Percentiles rank a stretch among this genome's conserved stretches.
These are phyloP conservation scores for Eilema sororculum DNA, from an alignment of 2,888 invertebrate species.

Conservation along the genomic window DNA sequence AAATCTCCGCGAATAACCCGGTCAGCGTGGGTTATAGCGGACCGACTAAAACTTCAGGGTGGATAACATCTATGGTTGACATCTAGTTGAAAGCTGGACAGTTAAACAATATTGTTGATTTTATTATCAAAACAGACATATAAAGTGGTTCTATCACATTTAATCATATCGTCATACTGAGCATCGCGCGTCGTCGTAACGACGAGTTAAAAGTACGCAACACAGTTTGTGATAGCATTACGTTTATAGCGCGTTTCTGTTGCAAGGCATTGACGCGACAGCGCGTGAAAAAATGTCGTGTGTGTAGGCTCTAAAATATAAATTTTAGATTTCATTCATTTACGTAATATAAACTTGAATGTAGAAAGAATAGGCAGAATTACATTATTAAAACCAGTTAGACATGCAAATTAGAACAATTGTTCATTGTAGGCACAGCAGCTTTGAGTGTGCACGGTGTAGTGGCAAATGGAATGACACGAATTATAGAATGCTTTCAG, in stretches of 20 bases:
- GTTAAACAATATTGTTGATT: neutral
- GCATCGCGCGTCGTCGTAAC: neutral
- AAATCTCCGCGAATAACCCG: no score
- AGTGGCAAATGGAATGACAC: no score
- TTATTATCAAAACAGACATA: no score
- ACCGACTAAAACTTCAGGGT: no score
- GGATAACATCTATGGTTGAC: no score
- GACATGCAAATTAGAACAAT: neutral
- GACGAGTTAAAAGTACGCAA: neutral
- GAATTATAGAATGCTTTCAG: neutral
- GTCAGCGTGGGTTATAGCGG: no score
- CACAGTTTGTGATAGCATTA: neutral
- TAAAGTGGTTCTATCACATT: no score
- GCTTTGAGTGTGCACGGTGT: neutral
- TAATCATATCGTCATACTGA: no score
- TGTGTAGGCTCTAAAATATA: slow-evolving; percentile 7
- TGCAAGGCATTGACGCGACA: neutral
- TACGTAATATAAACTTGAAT: slow-evolving; percentile 12
- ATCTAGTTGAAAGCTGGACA: no score
- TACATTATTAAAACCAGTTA: slow-evolving; percentile 1
- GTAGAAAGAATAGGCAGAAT: slow-evolving; percentile 1
- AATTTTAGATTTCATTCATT: slow-evolving; percentile 15
- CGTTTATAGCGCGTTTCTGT: neutral
- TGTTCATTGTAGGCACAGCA: neutral
- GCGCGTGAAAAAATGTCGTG: slow-evolving; percentile 12